phyloP scores from a whole-genome alignment of 2,113 vertebrate species.

The Serinus canaria region DNA sequence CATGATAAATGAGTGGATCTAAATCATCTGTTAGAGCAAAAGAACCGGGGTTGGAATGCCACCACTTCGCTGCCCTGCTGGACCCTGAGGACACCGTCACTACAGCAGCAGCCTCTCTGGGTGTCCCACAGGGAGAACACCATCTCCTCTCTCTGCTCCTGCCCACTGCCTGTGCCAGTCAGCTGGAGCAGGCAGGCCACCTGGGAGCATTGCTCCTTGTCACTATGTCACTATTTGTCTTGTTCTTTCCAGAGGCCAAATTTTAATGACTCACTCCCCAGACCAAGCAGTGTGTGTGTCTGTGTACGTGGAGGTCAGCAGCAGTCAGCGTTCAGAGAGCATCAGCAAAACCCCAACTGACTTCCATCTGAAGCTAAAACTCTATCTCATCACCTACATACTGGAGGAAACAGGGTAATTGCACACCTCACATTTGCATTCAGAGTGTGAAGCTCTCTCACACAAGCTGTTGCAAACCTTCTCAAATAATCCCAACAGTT shows the following conservation, averaged over 20 bases:
- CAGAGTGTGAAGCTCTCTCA: not conserved
- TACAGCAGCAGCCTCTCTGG: not conserved
- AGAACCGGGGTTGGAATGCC: not conserved
- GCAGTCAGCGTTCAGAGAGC: not conserved
- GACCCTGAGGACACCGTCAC: not conserved
- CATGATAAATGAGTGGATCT: not conserved
- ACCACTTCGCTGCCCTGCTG: not conserved
- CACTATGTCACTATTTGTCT: not conserved
- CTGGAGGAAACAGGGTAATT: not conserved
- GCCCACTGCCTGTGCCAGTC: fast-evolving
- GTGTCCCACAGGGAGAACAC: not conserved
- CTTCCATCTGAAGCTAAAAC: not conserved
- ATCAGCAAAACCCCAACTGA: not conserved
- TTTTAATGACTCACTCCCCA: not conserved
- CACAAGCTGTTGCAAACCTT: not conserved
- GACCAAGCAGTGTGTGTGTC: not conserved
- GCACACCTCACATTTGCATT: not conserved
- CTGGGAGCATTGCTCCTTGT: not conserved
- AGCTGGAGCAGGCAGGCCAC: not conserved
- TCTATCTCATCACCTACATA: not conserved
- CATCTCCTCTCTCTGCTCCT: not conserved
- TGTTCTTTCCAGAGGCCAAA: not conserved
- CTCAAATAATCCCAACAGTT: not conserved
- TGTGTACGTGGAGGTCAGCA: not conserved
- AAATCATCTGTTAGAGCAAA: not conserved